phyloP scores from a whole-genome alignment of 2,888 invertebrate species.

The Cylloceria caligata region DNA sequence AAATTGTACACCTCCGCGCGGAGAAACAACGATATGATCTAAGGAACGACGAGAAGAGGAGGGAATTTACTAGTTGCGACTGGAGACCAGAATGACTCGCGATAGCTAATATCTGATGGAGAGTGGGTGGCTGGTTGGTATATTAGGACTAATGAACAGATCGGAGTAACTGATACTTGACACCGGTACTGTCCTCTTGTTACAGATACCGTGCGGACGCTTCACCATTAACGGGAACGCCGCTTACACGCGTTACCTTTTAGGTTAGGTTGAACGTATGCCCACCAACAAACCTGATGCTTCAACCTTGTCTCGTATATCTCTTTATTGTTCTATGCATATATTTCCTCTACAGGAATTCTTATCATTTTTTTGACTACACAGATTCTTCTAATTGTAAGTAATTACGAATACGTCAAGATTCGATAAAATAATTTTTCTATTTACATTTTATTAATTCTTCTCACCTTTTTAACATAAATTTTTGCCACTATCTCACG shows the following conservation, averaged over 20 bases:
- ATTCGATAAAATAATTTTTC: too few species aligned
- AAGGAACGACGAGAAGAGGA: neutral
- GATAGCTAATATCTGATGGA: conserved; percentile 75
- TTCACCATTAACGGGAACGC: conserved; percentile 41
- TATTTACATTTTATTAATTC: too few species aligned
- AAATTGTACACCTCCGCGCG: conserved; percentile 55
- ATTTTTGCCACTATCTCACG: too few species aligned
- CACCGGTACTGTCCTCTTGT: conserved; percentile 68
- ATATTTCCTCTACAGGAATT: neutral
- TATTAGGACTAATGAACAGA: conserved; percentile 82
- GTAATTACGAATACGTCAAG: too few species aligned
- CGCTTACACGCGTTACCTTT: conserved; percentile 46
- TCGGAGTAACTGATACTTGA: conserved; percentile 75
- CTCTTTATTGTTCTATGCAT: conserved; percentile 2
- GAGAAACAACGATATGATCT: conserved; percentile 43
- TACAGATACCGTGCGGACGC: conserved; percentile 61
- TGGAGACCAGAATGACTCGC: conserved; percentile 57
- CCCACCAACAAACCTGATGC: conserved; percentile 38
- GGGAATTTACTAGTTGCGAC: conserved; percentile 48
- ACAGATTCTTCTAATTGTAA: too few species aligned
- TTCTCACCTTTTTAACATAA: too few species aligned
- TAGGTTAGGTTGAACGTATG: conserved; percentile 34
- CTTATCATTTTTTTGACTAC: too few species aligned
- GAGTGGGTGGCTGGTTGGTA: conserved; percentile 78
- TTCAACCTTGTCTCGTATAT: neutral